Evolutionary conservation across 1,140 invertebrate genomes (phyloP).

Genomic region (Orius laevigatus): DNA sequence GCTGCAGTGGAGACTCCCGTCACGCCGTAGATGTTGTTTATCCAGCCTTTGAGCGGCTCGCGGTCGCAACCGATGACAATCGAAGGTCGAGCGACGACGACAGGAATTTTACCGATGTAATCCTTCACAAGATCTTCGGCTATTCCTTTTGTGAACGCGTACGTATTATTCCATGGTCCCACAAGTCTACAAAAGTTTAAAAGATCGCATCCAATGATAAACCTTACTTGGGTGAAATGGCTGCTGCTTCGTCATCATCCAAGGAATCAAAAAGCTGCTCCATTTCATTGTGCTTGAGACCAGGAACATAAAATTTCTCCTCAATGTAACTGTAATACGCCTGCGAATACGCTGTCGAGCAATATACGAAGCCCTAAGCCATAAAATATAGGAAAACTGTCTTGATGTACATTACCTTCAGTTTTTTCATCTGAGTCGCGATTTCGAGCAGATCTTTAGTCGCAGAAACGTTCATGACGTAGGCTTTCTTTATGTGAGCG

Average conservation of each 20-base stretch:
- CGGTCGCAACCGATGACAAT: constrained; percentile 33
- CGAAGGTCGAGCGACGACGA: constrained; percentile 45
- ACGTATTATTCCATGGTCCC: constrained; percentile 51
- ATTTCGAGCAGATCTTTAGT: constrained; percentile 21
- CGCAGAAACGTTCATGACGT: constrained; percentile 22
- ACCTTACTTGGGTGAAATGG: too few species aligned
- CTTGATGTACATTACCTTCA: constrained; percentile 24
- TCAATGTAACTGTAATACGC: too few species aligned
- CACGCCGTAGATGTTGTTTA: constrained; percentile 51
- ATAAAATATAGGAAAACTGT: neutral
- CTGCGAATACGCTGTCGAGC: too few species aligned
- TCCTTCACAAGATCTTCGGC: constrained; percentile 43
- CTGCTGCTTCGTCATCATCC: too few species aligned
- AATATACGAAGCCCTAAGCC: too few species aligned
- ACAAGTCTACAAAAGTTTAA: constrained; percentile 39
- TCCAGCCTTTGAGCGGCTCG: constrained; percentile 47
- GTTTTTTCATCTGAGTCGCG: constrained; percentile 25
- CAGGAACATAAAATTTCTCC: neutral
- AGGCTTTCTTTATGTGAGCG: constrained; percentile 34
- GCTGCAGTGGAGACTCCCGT: constrained; percentile 30
- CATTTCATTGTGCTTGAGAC: neutral
- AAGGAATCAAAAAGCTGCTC: neutral
- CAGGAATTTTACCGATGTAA: constrained; percentile 40
- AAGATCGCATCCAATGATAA: too few species aligned
- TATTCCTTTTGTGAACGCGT: constrained; percentile 56